Evolutionary conservation across 2,797 vertebrate species (phyloP).

Genomic region (Acanthurus tractus): DNA sequence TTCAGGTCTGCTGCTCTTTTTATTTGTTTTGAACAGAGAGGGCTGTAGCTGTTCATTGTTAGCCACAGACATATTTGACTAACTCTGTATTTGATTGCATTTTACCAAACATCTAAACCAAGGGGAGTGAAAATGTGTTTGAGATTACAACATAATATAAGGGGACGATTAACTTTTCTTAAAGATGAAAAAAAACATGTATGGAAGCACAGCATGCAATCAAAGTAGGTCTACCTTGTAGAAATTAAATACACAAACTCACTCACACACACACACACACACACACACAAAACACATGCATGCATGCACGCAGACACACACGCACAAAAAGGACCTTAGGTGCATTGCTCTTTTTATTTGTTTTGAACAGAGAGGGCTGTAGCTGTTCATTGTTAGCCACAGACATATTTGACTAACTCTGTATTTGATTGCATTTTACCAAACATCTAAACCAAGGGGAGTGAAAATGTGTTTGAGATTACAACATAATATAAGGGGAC

Average conservation of each 20-base stretch:
- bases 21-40: not conserved
- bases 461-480: not conserved
- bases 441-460: not conserved
- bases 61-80: not conserved
- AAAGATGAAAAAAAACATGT: constrained; percentile 5
- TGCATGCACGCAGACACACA: too few species aligned
- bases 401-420: not conserved
- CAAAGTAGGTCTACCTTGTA: constrained; percentile 16
- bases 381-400: not conserved
- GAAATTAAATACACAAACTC: not conserved
- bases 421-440: not conserved
- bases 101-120: not conserved
- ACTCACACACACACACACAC: not conserved
- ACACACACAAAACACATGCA: constrained; percentile 9
- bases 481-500: not conserved
- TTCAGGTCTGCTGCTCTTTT: too few species aligned
- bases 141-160: not conserved
- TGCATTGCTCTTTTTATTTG: too few species aligned
- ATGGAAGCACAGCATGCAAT: constrained; percentile 6
- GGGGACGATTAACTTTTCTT: too few species aligned
- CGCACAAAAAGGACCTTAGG: too few species aligned
- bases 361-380: not conserved
- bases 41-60: not conserved
- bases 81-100: constrained; percentile 5
- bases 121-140: not conserved